These are phyloP conservation scores for Nesogale talazaci DNA, from an alignment of 2,113 vertebrate species.

Conservation along the genomic window DNA sequence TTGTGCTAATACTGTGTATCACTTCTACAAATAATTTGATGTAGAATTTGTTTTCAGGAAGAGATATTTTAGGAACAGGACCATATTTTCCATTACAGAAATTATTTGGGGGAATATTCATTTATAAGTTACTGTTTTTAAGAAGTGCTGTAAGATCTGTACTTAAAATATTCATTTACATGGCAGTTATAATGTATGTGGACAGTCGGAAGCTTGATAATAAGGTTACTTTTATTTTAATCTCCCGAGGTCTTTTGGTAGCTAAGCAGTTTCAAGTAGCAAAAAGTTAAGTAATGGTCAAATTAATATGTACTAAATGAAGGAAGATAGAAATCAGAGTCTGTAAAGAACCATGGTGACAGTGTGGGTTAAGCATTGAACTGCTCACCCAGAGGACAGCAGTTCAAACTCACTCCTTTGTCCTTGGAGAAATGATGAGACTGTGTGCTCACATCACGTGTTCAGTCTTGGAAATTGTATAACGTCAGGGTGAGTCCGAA, in stretches of 20 bases:
- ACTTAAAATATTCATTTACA: not conserved
- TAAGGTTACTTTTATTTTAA: not conserved
- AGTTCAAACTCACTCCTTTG: too few relatives aligned
- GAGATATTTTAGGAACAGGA: too few relatives aligned
- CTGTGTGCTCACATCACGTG: too few relatives aligned
- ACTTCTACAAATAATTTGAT: not conserved
- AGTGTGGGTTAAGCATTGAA: too few relatives aligned
- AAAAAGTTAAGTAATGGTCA: not conserved
- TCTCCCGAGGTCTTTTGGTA: not conserved
- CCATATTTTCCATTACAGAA: not conserved
- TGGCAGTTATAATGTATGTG: not conserved
- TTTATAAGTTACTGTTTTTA: constrained; percentile 22
- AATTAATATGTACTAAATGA: not conserved
- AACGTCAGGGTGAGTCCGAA: too few relatives aligned
- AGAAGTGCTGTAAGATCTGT: not conserved
- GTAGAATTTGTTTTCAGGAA: constrained; percentile 6
- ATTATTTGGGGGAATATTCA: not conserved
- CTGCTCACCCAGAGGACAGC: too few relatives aligned
- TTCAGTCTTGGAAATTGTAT: too few relatives aligned
- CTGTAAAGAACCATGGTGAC: too few relatives aligned
- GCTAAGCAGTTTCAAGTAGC: constrained; percentile 5
- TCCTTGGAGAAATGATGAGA: too few relatives aligned
- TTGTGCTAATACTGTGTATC: too few relatives aligned
- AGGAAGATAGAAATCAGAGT: too few relatives aligned
- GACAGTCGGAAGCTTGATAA: not conserved